phyloP scores from a whole-genome alignment of 2,797 vertebrate genomes.

The Nothura maculosa region DNA sequence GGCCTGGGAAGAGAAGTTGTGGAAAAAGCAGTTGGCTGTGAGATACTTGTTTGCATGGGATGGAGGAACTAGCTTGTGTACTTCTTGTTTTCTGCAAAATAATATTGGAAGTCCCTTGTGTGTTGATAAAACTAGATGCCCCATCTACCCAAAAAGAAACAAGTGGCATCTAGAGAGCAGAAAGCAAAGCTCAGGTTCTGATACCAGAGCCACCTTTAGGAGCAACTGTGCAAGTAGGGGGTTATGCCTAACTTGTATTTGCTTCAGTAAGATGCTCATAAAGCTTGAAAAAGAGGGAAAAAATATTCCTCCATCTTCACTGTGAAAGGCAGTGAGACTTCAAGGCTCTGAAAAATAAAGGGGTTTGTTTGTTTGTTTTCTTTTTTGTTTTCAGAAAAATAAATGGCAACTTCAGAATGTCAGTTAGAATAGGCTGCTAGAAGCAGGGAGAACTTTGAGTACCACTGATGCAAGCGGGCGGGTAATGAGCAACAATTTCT shows the following conservation, averaged over 20 bases:
- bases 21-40: background rate
- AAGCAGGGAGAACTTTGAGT: background rate
- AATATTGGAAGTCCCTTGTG: background rate
- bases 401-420: background rate
- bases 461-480: background rate
- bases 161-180: background rate
- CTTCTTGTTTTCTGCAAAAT: background rate
- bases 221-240: background rate
- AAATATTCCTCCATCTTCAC: background rate
- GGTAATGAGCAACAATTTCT: background rate
- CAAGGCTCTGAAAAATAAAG: background rate
- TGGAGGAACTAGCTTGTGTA: background rate
- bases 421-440: background rate
- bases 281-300: background rate
- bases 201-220: background rate
- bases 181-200: background rate
- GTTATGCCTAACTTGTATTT: background rate
- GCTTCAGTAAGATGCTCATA: background rate
- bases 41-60: background rate
- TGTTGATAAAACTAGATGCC: background rate
- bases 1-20: fast-evolving
- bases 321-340: background rate
- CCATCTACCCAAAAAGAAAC: background rate
- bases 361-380: too few relatives aligned
- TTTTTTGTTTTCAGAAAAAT: background rate